Percentiles rank a stretch among this genome's conserved stretches.
phyloP scores from a whole-genome alignment of 1,140 invertebrate genomes.

The Camponotus floridanus region DNA sequence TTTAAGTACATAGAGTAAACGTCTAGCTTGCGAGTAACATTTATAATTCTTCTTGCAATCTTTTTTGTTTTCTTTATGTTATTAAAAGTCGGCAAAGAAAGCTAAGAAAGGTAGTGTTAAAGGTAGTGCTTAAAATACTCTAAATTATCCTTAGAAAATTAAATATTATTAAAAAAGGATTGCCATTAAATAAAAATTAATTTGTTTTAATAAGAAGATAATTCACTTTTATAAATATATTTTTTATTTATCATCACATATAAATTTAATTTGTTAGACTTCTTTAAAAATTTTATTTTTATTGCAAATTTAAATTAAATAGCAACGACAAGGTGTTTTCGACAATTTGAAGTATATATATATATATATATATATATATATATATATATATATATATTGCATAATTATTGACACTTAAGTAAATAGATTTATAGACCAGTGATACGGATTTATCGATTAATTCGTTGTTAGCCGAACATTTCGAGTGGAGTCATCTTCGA shows the following conservation, averaged over 20 bases:
- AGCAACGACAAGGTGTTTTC: neutral
- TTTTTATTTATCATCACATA: neutral
- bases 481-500: slow-evolving; percentile 40
- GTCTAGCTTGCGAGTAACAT: neutral
- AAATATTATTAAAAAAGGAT: neutral
- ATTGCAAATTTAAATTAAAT: neutral
- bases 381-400: too few species aligned
- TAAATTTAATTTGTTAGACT: neutral
- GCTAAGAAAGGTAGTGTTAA: neutral
- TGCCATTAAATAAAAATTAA: neutral
- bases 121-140: neutral
- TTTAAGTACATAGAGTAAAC: neutral
- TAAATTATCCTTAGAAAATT: neutral
- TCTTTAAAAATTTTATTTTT: neutral
- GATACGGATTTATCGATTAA: slow-evolving; percentile 7
- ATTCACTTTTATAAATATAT: neutral
- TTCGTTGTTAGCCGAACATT: slow-evolving; percentile 7
- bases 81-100: neutral
- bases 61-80: neutral
- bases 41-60: slow-evolving; percentile 16
- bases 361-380: too few species aligned
- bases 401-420: neutral
- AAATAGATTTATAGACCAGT: neutral
- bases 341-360: neutral
- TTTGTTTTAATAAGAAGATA: neutral